Evolutionary conservation across 1,140 invertebrate species (phyloP), one percentile per base, ranked within the genome.

Genomic region (Potamilus streckersoni): DNA sequence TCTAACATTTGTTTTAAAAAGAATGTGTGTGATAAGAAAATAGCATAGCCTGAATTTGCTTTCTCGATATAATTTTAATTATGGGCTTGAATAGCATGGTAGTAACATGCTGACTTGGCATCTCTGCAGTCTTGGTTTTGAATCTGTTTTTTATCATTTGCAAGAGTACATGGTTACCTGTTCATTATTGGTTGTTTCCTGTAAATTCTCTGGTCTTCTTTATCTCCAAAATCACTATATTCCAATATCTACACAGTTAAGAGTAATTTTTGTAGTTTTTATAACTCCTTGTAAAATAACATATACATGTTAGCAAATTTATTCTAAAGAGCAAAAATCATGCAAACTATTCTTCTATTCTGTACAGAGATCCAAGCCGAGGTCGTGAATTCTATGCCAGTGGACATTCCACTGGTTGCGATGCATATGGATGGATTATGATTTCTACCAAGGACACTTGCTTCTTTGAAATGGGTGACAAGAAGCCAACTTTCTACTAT

Each of bases 351-450:
- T 14, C 20, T 60, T 16, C n/a, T 62, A 1, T 61, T 58, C 64
- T 62, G 71, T 79, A 19, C 71, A 83, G 84, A n/a, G 84, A 85
- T 72, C 56, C 73, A 14, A 73, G 73, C 15, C 80, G 73, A 67
- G 83, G 84, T 0, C 80, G 83, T 56, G 78, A 85, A 68, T 84
- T 84, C 76, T 82, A 80, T 62, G 78, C 81, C 76, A 86, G 76
- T 72, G 74, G 80, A 6, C 75, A 77, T 1, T 76, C 78, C 55
- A 79, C 69, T 17, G 67, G 70, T 15, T 84, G 83, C 73, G 79
- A 82, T 57, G 60, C 76, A 2, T 74, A 72, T 16, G 84, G 84
- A 58, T 85, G 84, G 84, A 81, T 86, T 38, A 84, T 84, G 83
- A 72, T 84, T 13, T 77, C 83, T 69, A 86, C 83, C 8, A 80